phyloP scores from a whole-genome alignment of 2,797 vertebrate species.

The Nyctibius grandis region DNA sequence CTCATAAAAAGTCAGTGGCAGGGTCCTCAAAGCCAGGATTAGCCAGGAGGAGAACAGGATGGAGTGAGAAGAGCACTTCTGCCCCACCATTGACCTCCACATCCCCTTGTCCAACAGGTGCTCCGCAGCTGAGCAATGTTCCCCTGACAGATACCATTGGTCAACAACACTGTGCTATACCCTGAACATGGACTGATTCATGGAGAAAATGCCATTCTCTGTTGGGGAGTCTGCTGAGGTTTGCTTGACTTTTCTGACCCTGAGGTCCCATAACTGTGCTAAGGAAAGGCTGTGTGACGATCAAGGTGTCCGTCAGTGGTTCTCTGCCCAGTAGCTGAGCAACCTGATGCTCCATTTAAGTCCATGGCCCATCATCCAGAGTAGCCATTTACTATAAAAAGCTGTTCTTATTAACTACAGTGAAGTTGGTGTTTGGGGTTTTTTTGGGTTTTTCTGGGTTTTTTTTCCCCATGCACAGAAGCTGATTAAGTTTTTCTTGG shows the following conservation, averaged over 20 bases:
- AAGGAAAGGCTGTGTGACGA: background rate
- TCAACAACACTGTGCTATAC: background rate
- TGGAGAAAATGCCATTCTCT: background rate
- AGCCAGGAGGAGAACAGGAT: background rate
- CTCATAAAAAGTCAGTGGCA: background rate
- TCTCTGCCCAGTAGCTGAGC: background rate
- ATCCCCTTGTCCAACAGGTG: background rate
- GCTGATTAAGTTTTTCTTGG: background rate
- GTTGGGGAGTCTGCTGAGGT: background rate
- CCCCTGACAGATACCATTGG: background rate
- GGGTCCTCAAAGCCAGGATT: background rate
- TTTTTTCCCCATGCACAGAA: background rate
- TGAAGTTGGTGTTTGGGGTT: background rate
- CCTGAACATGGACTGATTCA: fast-evolving
- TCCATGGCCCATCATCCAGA: background rate
- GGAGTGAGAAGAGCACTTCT: background rate
- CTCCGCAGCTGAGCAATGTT: background rate
- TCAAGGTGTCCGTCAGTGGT: background rate
- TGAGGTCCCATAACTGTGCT: background rate
- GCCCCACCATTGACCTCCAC: background rate
- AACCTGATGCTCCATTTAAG: background rate
- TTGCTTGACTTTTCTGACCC: background rate
- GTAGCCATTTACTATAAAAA: background rate
- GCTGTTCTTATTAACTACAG: background rate
- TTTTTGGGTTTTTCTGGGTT: too few species aligned